Conservation (phyloP, 2,888 invertebrate genomes). For the Rhamnusium bicolor region DNA sequence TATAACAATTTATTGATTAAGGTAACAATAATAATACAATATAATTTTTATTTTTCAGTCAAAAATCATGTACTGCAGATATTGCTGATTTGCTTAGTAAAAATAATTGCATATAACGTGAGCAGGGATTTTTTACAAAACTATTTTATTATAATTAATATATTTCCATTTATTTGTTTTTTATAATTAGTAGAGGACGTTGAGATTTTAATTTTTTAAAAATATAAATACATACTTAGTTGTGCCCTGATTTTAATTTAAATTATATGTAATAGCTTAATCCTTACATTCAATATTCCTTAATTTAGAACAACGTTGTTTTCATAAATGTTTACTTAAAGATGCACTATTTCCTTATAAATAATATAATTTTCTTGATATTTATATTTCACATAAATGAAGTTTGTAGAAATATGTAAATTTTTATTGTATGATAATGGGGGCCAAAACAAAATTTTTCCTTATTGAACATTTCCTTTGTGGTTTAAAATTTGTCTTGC, state of each 20-base stretch:
- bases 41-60: slow-evolving; percentile 35
- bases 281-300: not conserved
- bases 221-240: slow-evolving; percentile 15
- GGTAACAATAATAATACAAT: slow-evolving; percentile 40
- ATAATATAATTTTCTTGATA: not conserved
- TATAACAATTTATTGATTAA: slow-evolving; percentile 41
- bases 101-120: slow-evolving; percentile 31
- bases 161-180: slow-evolving; percentile 6
- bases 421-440: too few species aligned
- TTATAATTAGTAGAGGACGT: slow-evolving; percentile 27
- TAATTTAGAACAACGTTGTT: slow-evolving; percentile 14
- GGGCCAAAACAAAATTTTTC: too few species aligned
- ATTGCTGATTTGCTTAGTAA: slow-evolving; percentile 37
- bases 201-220: slow-evolving; percentile 17
- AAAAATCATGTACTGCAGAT: slow-evolving; percentile 39
- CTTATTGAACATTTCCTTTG: too few species aligned
- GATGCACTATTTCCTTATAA: slow-evolving; percentile 8
- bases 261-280: slow-evolving; percentile 12
- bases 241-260: slow-evolving; percentile 29
- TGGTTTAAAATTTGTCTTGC: too few species aligned
- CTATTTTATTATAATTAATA: slow-evolving; percentile 12
- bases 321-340: not conserved
- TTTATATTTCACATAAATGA: too few species aligned
- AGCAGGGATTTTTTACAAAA: slow-evolving; percentile 22
- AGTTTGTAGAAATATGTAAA: too few species aligned